Base-by-base conservation (phyloP, 2,797 vertebrate species). In the Ctenochaetus hawaiiensis region DNA sequence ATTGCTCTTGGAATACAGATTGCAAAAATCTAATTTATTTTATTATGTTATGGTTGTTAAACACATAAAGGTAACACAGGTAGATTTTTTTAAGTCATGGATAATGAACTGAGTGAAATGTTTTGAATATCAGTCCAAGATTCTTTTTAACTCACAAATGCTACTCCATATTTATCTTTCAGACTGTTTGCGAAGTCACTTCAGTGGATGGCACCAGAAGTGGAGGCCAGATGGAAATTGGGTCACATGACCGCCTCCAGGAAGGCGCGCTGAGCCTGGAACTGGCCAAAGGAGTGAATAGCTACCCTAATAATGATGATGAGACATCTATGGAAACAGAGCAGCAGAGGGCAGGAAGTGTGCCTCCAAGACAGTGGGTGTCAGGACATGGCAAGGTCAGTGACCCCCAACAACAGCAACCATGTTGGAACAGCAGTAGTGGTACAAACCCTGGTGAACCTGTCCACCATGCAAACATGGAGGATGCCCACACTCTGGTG, bases 181-280 rank as follows among this genome's bases (percentile, higher is more conserved):
- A 99, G 98, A 96, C 95, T 95, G 95, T 97, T 95, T 95, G 91
- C 85, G 94, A 95, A 93, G 94, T 96, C 94, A 85, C 91, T 95
- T 89, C 91, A 78, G 96, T 99, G 96, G 97, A 99, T 99, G 98
- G 98, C 97, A 97, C 96, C 96, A 96, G 95, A 96, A 95, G 96
- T 96, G 95, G 96, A 96, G 96, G 95, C 96, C 98, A 96, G 96
- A 99, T 99, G 98, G 98, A 99, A 97, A 96, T 96, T 96, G 98
- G 97, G 96, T 96, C 96, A 96, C 95, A 96, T 95, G 96, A 96
- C 95, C 95, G 96, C 97, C 97, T 95, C 90, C 96, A 97, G 93
- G 96, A 98, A 96, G 95, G 96, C 95, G 94, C 89, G 91, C 92
- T 97, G 94, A 97, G 93, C 5, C 94, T 95, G 91, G 95, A 95